Evolutionary conservation across 2,113 vertebrate species (phyloP).

Genomic region (Fulica atra): DNA sequence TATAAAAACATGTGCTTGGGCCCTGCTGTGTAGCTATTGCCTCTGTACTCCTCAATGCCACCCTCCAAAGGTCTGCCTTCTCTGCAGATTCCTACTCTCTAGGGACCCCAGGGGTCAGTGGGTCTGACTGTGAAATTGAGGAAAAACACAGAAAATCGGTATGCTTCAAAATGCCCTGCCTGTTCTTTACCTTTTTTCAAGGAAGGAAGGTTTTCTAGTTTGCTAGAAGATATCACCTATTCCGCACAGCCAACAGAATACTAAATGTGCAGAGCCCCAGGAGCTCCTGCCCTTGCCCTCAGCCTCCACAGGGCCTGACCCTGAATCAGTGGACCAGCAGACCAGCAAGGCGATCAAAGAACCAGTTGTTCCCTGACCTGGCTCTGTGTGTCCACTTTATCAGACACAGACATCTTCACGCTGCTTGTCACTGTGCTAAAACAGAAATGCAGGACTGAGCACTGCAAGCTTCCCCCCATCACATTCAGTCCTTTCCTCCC

Average conservation of each 20-base stretch:
- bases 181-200: background rate
- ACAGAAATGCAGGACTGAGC: background rate
- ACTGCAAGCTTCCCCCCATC: background rate
- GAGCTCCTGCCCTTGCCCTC: background rate
- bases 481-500: background rate
- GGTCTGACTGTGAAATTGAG: background rate
- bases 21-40: accelerated
- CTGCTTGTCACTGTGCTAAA: background rate
- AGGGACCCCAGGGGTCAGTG: background rate
- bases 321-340: background rate
- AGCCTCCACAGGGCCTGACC: background rate
- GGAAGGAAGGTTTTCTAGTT: background rate
- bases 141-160: background rate
- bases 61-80: background rate
- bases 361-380: background rate
- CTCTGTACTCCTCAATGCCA: background rate
- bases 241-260: background rate
- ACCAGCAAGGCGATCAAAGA: background rate
- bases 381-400: background rate
- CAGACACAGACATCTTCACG: background rate
- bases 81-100: background rate
- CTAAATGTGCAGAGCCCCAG: background rate
- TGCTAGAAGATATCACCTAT: background rate
- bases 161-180: background rate
- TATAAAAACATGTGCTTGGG: background rate